These are phyloP conservation scores for Nothoprocta pentlandii DNA, from an alignment of 2,113 vertebrate species.

Conservation along the genomic window DNA sequence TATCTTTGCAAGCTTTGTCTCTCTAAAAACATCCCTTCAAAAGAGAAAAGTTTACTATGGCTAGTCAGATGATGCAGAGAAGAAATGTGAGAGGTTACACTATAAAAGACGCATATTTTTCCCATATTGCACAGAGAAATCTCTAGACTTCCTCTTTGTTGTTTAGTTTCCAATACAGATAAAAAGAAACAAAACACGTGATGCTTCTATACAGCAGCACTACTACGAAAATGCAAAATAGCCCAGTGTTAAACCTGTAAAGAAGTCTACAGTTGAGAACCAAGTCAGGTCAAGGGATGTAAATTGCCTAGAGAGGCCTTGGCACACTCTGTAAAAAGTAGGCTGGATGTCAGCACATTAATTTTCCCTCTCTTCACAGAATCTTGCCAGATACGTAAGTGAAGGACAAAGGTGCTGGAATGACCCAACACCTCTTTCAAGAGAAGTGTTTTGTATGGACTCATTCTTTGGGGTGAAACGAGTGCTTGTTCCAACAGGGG, in stretches of 20 bases:
- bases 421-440: neutral
- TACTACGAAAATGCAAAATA: neutral
- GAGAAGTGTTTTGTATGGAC: neutral
- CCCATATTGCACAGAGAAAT: neutral
- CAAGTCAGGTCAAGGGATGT: neutral
- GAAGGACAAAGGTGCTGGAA: neutral
- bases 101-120: neutral
- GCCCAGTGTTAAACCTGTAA: neutral
- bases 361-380: neutral
- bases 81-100: neutral
- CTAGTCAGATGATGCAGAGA: neutral
- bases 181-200: neutral
- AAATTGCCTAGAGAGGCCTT: neutral
- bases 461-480: neutral
- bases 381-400: slow-evolving; percentile 12
- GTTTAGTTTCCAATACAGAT: neutral
- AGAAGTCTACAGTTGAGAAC: neutral
- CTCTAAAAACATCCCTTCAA: neutral
- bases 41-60: neutral
- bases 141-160: neutral
- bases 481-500: neutral
- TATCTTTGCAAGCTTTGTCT: neutral
- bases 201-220: neutral
- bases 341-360: neutral
- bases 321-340: neutral